Evolutionary conservation across 1,140 invertebrate species (phyloP), one percentile per base, ranked within the genome.

Genomic region (Nasonia giraulti): DNA sequence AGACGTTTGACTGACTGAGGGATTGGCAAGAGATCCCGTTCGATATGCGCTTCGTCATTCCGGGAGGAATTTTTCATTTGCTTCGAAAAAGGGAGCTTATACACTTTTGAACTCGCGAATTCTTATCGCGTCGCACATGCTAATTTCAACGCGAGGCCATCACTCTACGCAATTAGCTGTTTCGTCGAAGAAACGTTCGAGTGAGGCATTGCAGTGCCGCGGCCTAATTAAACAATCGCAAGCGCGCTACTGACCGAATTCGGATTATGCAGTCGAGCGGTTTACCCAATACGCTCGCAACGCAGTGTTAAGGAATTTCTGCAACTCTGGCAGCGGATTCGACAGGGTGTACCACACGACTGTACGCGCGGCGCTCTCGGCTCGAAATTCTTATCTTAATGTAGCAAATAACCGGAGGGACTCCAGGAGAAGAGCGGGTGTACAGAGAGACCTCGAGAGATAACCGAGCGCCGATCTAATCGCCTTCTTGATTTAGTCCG

Each of bases 381-480:
- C 10, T 75, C 50, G 2, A 76, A 85, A 91, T 90, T 91, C 91
- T 92, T 92, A 92, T 92, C 91, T 92, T 91, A 91, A 91, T 91
- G 91, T 91, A 89, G 88, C 89, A 90, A 91, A 91, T 91, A 91
- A 92, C 91, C 88, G 87, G 87, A 91, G 90, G 91, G 90, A 90
- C 88, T 88, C 88, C 88, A 86, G 4, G 55, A 62, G 20, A 86
- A 85, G 27, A 27, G 87, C 86, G 86, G 47, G 73, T 66, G 86
- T 37, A 68, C 33, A 87, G 80, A 33, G 47, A 71, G 47, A 76
- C 77, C 66, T 85, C 84, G 88, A 88, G 86, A 92, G 92, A 92
- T 92, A 92, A 92, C 89, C 89, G 89, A 90, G 88, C 87, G 90
- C 88, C 88, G 92, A 93, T 93, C 87, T 92, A 92, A 93, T 93